Conservation (phyloP, 2,797 vertebrate species). For the Cynodonichthys magdalenae region DNA sequence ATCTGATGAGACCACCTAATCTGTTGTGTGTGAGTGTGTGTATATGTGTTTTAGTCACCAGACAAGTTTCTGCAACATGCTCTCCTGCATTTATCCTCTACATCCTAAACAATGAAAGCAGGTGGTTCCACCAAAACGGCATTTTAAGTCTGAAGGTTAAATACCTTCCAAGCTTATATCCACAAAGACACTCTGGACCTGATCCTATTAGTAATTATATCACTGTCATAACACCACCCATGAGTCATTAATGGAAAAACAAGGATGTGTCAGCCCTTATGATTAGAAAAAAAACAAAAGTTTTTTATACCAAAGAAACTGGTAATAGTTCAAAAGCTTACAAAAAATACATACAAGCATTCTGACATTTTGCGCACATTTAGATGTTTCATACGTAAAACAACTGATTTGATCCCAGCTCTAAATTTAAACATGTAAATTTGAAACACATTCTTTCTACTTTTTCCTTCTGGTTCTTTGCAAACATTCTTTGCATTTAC, state of each 20-base stretch:
- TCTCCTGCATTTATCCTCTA: conserved; percentile 55
- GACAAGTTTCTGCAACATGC: conserved; percentile 60
- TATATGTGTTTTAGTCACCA: conserved; percentile 48
- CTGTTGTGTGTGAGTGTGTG: conserved; percentile 41
- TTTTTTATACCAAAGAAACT: no score
- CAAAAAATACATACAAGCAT: no score
- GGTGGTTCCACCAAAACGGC: conserved; percentile 41
- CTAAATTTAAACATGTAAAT: no score
- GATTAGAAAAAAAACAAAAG: no score
- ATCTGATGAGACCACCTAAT: conserved; percentile 72
- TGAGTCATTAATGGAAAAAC: conserved; percentile 19
- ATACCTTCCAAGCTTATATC: conserved; percentile 5
- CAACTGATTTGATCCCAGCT: neutral
- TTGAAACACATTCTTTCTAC: neutral
- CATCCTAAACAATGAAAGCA: conserved; percentile 44
- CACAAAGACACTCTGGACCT: conserved; percentile 4
- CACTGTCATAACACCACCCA: conserved; percentile 49
- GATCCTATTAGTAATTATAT: conserved; percentile 70
- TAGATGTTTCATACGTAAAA: no score
- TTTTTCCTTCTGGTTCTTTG: neutral
- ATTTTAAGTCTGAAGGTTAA: conserved; percentile 62
- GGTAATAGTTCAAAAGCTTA: no score
- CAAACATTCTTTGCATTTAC: no score
- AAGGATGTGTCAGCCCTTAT: conserved; percentile 7
- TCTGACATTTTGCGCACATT: no score